Evolutionary conservation across 2,888 invertebrate species (phyloP).

Genomic region (Eristalinus sepulchralis): DNA sequence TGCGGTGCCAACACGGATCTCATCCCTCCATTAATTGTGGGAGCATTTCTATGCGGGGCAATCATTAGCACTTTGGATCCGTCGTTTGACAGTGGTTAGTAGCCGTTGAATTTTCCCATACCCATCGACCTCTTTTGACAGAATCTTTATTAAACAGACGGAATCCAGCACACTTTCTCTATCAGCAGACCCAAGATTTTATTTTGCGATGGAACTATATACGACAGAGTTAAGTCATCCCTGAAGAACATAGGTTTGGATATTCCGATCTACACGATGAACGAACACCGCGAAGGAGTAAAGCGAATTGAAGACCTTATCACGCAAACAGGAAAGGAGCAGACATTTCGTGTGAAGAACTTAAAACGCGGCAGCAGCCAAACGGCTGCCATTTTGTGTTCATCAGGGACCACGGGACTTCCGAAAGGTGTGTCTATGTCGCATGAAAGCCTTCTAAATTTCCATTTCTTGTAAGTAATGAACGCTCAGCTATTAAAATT

Average conservation of each 20-base stretch:
- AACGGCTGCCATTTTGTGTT: constrained; percentile 71
- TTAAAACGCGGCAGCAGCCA: constrained; percentile 57
- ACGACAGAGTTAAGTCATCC: constrained; percentile 68
- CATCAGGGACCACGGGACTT: constrained; percentile 72
- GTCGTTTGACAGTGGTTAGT: constrained; percentile 14
- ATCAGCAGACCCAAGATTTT: constrained; percentile 78
- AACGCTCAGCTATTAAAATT: not conserved
- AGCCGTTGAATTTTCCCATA: not conserved
- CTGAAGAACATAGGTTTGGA: constrained; percentile 56
- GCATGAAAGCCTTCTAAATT: constrained; percentile 60
- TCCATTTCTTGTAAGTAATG: constrained; percentile 22
- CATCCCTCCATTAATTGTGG: constrained; percentile 77
- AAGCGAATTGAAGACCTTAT: constrained; percentile 65
- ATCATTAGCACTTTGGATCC: constrained; percentile 14
- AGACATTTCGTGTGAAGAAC: constrained; percentile 18
- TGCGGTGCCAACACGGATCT: constrained; percentile 76
- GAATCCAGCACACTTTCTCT: constrained; percentile 77
- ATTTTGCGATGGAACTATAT: constrained; percentile 78
- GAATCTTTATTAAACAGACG: constrained; percentile 37
- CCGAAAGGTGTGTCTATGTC: constrained; percentile 72
- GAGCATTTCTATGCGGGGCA: constrained; percentile 18
- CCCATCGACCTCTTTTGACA: not conserved
- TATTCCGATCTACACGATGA: constrained; percentile 71
- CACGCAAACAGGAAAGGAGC: constrained; percentile 53
- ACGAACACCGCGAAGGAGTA: constrained; percentile 68